Evolutionary conservation across 2,113 vertebrate genomes (phyloP), one percentile per base, ranked within the genome.

Genomic region (Plestiodon gilberti): DNA sequence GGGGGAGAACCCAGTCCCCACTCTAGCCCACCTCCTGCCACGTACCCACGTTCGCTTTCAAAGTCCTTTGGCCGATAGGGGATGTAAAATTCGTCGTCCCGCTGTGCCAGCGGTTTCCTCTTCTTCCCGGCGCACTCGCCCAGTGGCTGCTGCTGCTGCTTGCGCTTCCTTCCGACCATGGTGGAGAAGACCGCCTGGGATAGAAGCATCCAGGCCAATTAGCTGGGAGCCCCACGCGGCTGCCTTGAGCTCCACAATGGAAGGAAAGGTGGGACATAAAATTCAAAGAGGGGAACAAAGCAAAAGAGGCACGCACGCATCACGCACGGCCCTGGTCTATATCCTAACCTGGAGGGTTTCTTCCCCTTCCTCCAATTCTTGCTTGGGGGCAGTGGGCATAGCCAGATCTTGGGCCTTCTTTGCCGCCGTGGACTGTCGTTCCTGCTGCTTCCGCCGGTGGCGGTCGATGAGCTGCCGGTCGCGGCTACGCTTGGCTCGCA

Each of bases 61-160:
- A 99, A 99, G 93, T 99, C 99, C 94, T 98, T 99, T 70, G 98
- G 98, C 91, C 96, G 96, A 93, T 99, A 99, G 0, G 98, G 98
- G 91, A 99, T 94, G 84, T 98, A 99, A 94, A 97, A 98, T 0
- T 98, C 97, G 76, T 96, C 91, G 0, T 99, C 98, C 89, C 69
- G 96, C 82, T 88, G 91, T 0, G 9, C 65, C 0, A 25, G 38
- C 87, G 85, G 96, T 88, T 89, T 97, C 0, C 89, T 97, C 88
- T 94, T 97, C 84, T 94, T 97, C 25, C 87, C 88, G n/a, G n/a
- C 1, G 0, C 82, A 7, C 0, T 69, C 30, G 2, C 30, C 65
- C 0, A 62, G 88, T 15, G 59, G 59, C 30, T 14, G 61, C 18
- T n/a, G 90, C 0, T 62, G 71, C 28, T 61, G 91, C 87, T 89